Base-by-base conservation (phyloP, 2,797 vertebrate genomes). In the Chaenodraco wilsoni region DNA sequence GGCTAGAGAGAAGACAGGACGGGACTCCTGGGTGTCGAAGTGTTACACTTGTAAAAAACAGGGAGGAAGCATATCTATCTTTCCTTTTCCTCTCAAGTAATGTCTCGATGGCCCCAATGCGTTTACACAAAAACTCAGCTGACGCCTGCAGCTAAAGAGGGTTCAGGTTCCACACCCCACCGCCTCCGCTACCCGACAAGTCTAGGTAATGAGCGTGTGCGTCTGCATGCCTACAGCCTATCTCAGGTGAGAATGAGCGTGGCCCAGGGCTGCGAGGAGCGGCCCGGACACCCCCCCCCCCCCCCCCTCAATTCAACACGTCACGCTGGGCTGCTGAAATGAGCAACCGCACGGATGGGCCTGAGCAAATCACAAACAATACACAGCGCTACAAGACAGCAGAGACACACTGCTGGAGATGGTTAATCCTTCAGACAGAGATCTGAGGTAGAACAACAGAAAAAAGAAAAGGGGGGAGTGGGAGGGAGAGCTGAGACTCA, bases 341-440 rank as follows among this genome's bases (percentile, higher is more conserved):
- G 86, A 88, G 87, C 84, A 85, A 79, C 85, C 73, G 87, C 85
- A 75, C 82, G 75, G 86, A 88, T 60, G 87, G 82, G 75, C 80
- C 83, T 11, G 84, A 88, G 82, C 81, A 66, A 80, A 88, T 88
- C 89, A 81, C 85, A 87, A 91, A 92, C 88, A 91, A 91, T 84
- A 85, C 87, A 27, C 82, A 12, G 79, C 76, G 37, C 87, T 74
- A 84, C 86, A 60, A 92, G 90, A 90, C 87, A 83, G 89, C 86
- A 23, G 88, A 91, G 85, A 86, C 89, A 81, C 90, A 61, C 89
- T 13, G 90, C 90, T 87, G 92, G 89, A 91, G 90, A 90, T 57
- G 88, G 86, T 84, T 93, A 92, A 93, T 93, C 90, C 93, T 84
- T 90, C 86, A 90, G 84, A 91, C 78, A 55, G 84, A 87, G 82